Conservation (phyloP, 2,888 invertebrate genomes). For the Athalia cordata region DNA sequence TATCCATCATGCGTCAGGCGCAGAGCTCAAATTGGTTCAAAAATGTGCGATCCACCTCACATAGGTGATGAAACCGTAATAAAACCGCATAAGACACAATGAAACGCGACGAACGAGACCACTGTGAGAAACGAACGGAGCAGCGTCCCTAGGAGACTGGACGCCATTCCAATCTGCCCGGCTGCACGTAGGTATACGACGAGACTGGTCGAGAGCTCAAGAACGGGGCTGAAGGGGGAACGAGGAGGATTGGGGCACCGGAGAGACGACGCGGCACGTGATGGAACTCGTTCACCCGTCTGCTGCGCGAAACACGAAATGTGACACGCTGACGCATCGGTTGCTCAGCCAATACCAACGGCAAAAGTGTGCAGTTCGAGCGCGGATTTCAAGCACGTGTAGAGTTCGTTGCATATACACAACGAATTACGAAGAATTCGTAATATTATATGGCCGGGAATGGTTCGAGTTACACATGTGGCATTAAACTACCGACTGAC, state of each 20-base stretch:
- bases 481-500: too few relatives aligned
- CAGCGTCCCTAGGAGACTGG: constrained; percentile 19
- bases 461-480: too few relatives aligned
- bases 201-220: background rate
- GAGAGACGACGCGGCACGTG: constrained; percentile 16
- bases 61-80: background rate
- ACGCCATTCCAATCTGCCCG: constrained; percentile 37
- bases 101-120: background rate
- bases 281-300: background rate
- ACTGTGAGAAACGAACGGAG: background rate
- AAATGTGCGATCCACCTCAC: too few relatives aligned
- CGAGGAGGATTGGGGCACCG: background rate
- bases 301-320: background rate
- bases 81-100: background rate
- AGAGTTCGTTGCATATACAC: too few relatives aligned
- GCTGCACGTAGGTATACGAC: constrained; percentile 21
- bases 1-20: background rate
- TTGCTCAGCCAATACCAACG: too few relatives aligned
- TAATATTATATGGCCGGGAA: too few relatives aligned
- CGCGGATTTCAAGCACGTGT: too few relatives aligned
- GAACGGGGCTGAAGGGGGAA: background rate
- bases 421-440: too few relatives aligned
- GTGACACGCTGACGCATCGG: too few relatives aligned
- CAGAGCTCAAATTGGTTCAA: background rate
- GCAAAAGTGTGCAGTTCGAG: too few relatives aligned